Base-by-base conservation (phyloP, 2,797 vertebrate genomes). In the Trematomus bernacchii region DNA sequence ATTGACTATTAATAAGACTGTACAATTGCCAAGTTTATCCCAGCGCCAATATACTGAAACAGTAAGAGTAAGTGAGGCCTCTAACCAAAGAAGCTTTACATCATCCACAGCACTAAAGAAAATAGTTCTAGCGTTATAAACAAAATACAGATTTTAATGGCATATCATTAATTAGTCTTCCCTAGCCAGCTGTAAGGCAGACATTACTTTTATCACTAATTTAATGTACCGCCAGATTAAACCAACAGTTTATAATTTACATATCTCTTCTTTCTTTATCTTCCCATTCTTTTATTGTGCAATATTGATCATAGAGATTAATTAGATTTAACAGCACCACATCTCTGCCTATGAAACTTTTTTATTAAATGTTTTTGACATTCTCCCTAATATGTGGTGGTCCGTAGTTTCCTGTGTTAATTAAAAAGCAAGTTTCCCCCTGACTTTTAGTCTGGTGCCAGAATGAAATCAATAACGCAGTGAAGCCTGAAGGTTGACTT, bases 401-500 rank as follows among this genome's bases (percentile, higher is more conserved):
- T 62, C 55, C 43, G 33, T 48, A 6, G 37, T 70, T 57, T 14
- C 19, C 40, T 21, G 44, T 69, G 66, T 79, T 73, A 63, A 68
- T 80, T 40, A 21, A 65, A 65, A 61, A 76, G 21, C 54, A 64
- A 48, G 21, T 21, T 33, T 47, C 67, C 69, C 60, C 12, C 10
- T 43, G 44, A 77, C 19, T 58, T 73, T 53, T 52, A 16, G 44
- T 77, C 67, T 77, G 61, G 73, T 51, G 61, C 67, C 59, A 85
- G 50, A 82, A 79, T 82, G 51, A 61, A 75, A 73, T 70, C 62
- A 84, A 83, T 80, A 71, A 83, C 3, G 3, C 2, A 42, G 66
- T 66, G 67, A 79, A 80, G 76, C 14, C 47, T 80, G 61, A 66
- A 64, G 37, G 71, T 84, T 80, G 40, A 72, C 69, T 77, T 79